Evolutionary conservation across 2,888 invertebrate genomes (phyloP), one percentile per base, ranked within the genome.

Genomic region (Dolichopus griseipennis): DNA sequence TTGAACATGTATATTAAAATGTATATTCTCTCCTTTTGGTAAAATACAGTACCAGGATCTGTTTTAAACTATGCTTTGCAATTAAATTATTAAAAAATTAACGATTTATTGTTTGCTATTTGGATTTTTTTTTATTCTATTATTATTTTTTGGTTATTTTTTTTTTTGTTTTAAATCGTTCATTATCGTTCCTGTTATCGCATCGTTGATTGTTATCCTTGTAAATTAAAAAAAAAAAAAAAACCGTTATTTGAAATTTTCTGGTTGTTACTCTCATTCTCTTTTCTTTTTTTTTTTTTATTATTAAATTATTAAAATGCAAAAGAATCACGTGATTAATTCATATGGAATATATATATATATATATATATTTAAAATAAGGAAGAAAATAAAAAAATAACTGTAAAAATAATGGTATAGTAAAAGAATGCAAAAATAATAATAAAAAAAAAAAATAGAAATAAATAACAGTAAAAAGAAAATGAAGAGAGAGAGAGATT

Each of bases 1-100:
- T n/a, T n/a, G n/a, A n/a, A n/a, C n/a, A n/a, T n/a, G n/a, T n/a
- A n/a, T n/a, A n/a, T n/a, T n/a, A n/a, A n/a, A n/a, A n/a, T n/a
- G n/a, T n/a, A n/a, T n/a, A n/a, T n/a, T n/a, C n/a, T n/a, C n/a
- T 27, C 27, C 27, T 27, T 27, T n/a, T 27, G 5, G 27, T 27
- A 5, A 27, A 5, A 27, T 27, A 27, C 27, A 27, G 27, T 27
- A 27, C 2, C 27, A 27, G 27, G 27, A 27, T 52, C n/a, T 6
- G 15, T 52, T 52, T 18, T 12, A 52, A 18, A 18, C 18, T 52
- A 52, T 52, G 52, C 18, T 52, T 12, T 52, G 52, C 15, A 18
- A 52, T 52, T 52, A 52, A 52, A 52, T 52, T 52, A 52, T 52
- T 52, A 52, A 52, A 52, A 52, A 18, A 52, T 52, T 52, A 52